phyloP scores from a whole-genome alignment of 2,113 vertebrate species.

The Saccopteryx bilineata region DNA sequence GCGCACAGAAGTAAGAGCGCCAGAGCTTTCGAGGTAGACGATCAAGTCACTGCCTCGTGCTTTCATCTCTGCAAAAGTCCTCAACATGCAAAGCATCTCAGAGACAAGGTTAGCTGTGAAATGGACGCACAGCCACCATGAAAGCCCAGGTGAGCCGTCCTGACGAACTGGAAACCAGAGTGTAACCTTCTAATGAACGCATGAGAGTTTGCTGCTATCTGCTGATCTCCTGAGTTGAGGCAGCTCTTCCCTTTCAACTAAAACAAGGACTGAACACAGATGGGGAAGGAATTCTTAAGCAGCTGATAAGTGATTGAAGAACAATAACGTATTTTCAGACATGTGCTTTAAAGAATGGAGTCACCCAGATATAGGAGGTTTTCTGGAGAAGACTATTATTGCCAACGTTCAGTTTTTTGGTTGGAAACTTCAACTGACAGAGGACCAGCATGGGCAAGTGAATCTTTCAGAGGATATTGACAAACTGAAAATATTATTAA shows the following conservation, averaged over 20 bases:
- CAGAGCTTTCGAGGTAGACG: slow-evolving; percentile 39
- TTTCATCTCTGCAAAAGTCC: slow-evolving; percentile 66
- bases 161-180: slow-evolving; percentile 80
- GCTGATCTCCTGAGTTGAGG: slow-evolving; percentile 65
- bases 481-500: slow-evolving; percentile 50
- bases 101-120: slow-evolving; percentile 52
- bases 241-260: slow-evolving; percentile 11
- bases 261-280: slow-evolving; percentile 58
- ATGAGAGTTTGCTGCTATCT: background rate
- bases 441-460: background rate
- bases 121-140: slow-evolving; percentile 61
- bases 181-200: slow-evolving; percentile 72
- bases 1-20: background rate
- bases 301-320: slow-evolving; percentile 46
- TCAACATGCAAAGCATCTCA: slow-evolving; percentile 69
- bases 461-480: slow-evolving; percentile 27
- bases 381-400: slow-evolving; percentile 12
- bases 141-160: slow-evolving; percentile 67
- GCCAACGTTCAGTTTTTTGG: slow-evolving; percentile 8
- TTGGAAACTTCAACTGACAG: background rate
- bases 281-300: slow-evolving; percentile 53
- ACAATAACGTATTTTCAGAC: slow-evolving; percentile 69
- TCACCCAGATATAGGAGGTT: background rate
- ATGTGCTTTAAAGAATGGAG: slow-evolving; percentile 62
- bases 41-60: slow-evolving; percentile 26